Evolutionary conservation across 2,797 vertebrate genomes (phyloP).

Genomic region (Phataginus tetradactyla): DNA sequence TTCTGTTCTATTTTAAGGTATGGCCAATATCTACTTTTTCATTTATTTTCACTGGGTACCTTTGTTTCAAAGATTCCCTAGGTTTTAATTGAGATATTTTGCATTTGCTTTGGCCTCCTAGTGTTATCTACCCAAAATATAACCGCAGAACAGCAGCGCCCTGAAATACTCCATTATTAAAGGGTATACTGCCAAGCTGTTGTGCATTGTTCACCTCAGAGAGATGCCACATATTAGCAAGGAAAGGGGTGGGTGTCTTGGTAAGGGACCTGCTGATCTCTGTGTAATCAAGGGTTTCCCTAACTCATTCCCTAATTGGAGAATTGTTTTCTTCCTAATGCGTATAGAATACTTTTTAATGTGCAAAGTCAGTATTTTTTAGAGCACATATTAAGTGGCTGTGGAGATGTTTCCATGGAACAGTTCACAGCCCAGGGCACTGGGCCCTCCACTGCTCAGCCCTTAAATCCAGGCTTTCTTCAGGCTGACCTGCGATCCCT

Average conservation of each 20-base stretch:
- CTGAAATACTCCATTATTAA: accelerated
- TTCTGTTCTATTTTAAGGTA: background rate
- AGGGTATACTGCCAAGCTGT: accelerated
- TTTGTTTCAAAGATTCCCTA: background rate
- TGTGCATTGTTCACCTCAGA: accelerated
- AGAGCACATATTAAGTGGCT: background rate
- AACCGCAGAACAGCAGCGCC: accelerated
- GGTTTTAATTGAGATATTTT: background rate
- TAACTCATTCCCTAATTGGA: background rate
- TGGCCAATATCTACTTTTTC: background rate
- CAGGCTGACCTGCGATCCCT: accelerated
- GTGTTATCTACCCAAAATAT: accelerated
- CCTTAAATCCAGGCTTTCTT: background rate
- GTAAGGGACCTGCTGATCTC: background rate
- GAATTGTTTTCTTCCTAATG: background rate
- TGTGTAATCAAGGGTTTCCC: too few relatives aligned
- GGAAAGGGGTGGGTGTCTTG: accelerated
- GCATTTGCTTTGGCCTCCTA: background rate
- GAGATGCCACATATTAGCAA: background rate
- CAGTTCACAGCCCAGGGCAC: accelerated
- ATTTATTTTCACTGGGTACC: background rate
- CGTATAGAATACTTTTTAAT: accelerated
- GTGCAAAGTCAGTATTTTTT: accelerated
- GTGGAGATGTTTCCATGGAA: accelerated
- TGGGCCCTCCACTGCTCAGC: accelerated